A percentile compares a stretch with the other conserved stretches of the same genome.
Conservation (phyloP, 2,888 invertebrate genomes). For the Calliopum simillimum region DNA sequence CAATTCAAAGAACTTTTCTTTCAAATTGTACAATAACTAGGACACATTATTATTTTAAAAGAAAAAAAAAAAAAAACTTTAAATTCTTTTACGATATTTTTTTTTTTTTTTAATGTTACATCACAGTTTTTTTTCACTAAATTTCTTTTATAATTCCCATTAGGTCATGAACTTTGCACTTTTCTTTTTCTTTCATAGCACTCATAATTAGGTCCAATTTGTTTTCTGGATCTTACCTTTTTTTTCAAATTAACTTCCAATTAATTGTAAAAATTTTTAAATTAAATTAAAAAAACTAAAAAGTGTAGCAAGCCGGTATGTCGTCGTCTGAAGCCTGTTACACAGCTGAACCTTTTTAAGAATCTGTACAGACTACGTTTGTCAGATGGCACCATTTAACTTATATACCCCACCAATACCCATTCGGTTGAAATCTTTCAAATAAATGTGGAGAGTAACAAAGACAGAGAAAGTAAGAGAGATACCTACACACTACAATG, state of each 20-base stretch:
- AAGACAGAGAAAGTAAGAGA: background rate
- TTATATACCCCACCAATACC: conserved; percentile 52
- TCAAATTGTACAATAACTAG: too few relatives aligned
- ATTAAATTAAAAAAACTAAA: conserved; percentile 27
- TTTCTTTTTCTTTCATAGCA: background rate
- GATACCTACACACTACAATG: background rate
- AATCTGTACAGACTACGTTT: conserved; percentile 59
- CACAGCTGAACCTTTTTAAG: conserved; percentile 58
- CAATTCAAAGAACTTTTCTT: too few relatives aligned
- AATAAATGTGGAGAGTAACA: background rate
- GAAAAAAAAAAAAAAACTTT: conserved; percentile 23
- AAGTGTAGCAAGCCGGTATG: conserved; percentile 33
- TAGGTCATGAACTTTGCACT: background rate
- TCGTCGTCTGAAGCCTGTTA: conserved; percentile 47
- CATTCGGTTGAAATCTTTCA: background rate
- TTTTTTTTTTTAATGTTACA: conserved; percentile 29
- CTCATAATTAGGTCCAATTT: background rate
- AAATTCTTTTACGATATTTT: conserved; percentile 38
- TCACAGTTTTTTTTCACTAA: conserved; percentile 5
- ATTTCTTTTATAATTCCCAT: background rate
- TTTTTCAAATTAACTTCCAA: conserved; percentile 24
- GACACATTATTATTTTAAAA: conserved; percentile 17
- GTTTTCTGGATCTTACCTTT: conserved; percentile 23
- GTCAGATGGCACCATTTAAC: conserved; percentile 48
- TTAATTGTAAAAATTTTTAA: conserved; percentile 25